These are phyloP conservation scores for Paelopatides confundens DNA, from an alignment of 53 echinoderm and acorn worm genomes.

Conservation along the genomic window DNA sequence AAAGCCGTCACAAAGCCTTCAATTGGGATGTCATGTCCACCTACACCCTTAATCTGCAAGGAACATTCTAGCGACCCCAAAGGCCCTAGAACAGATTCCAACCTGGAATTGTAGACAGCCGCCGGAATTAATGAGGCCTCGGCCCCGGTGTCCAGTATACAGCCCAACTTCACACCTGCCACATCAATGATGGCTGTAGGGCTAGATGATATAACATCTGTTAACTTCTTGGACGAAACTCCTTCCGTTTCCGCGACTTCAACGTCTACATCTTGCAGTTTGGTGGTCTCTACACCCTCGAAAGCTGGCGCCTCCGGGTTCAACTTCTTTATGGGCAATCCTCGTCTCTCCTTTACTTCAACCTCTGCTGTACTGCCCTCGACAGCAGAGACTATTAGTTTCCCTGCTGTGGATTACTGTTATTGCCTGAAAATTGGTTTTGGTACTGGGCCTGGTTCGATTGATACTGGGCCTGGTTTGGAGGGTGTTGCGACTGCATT, in stretches of 20 bases:
- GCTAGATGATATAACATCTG: constrained; percentile 15
- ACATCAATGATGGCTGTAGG: constrained; percentile 53
- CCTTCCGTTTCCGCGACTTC: not conserved
- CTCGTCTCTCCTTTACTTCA: not conserved
- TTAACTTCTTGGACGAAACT: not conserved
- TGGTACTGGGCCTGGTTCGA: no score
- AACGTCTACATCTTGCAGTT: not conserved
- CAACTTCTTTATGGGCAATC: not conserved
- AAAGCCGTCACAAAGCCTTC: constrained; percentile 28
- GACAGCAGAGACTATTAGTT: not conserved
- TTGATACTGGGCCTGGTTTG: no score
- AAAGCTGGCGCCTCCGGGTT: not conserved
- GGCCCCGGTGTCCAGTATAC: constrained; percentile 10
- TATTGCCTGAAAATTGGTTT: no score
- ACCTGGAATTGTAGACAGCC: constrained; percentile 20
- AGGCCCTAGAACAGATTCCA: constrained; percentile 1
- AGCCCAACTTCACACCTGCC: constrained; percentile 27
- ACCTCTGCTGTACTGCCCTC: constrained; percentile 13
- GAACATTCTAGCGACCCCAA: not conserved
- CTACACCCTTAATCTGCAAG: constrained; percentile 51
- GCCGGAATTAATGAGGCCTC: constrained; percentile 57
- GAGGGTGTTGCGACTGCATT: no score
- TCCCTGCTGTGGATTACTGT: not conserved
- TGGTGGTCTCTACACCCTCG: not conserved
- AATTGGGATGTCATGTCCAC: constrained; percentile 45